These are phyloP conservation scores for Platycheirus albimanus DNA, from an alignment of 2,888 invertebrate species.

Conservation along the genomic window DNA sequence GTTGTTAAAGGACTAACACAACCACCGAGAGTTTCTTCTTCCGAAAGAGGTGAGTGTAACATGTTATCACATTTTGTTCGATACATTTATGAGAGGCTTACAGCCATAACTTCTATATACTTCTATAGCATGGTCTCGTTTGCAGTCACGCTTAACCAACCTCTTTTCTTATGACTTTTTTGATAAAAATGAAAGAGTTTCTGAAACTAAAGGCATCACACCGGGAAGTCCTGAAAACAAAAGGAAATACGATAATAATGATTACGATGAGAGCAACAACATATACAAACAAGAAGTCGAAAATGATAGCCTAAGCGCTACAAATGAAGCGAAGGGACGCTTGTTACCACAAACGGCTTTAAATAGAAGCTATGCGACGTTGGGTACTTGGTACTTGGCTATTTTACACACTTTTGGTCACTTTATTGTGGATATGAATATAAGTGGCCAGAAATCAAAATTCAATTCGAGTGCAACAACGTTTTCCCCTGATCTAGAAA, in stretches of 20 bases:
- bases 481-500: slow-evolving; percentile 50
- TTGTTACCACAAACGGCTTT: slow-evolving; percentile 86
- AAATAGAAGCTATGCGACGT: slow-evolving; percentile 86
- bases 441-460: slow-evolving; percentile 81
- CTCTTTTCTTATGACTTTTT: slow-evolving; percentile 75
- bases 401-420: slow-evolving; percentile 94
- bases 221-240: slow-evolving; percentile 76
- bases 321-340: slow-evolving; percentile 83
- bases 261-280: slow-evolving; percentile 50
- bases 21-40: background rate
- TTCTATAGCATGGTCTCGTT: slow-evolving; percentile 83
- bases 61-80: background rate
- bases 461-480: slow-evolving; percentile 70
- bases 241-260: slow-evolving; percentile 75
- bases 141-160: slow-evolving; percentile 80
- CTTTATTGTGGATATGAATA: slow-evolving; percentile 92
- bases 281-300: slow-evolving; percentile 53
- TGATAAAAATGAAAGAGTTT: no score
- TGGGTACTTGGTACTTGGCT: slow-evolving; percentile 90
- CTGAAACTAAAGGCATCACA: no score
- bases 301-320: slow-evolving; percentile 76
- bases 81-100: slow-evolving; percentile 17
- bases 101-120: slow-evolving; percentile 78
- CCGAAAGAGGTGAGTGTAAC: slow-evolving; percentile 50
- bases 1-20: slow-evolving; percentile 24